These are phyloP conservation scores for Lithophane semibrunnea DNA, from an alignment of 2,888 invertebrate genomes.

Conservation along the genomic window DNA sequence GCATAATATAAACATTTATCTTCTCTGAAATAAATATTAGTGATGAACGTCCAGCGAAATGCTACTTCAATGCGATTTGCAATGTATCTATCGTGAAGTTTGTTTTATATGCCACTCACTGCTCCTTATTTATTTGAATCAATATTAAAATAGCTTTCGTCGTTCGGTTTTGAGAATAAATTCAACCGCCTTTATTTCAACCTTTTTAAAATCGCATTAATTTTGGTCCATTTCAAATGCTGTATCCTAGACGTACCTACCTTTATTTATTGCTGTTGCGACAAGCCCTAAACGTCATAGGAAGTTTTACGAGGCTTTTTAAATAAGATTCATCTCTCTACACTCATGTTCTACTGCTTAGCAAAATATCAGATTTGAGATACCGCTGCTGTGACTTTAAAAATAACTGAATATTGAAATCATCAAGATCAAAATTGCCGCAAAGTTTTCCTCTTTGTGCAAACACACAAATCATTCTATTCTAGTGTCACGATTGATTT, in stretches of 20 bases:
- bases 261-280: slow-evolving; percentile 7
- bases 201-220: slow-evolving; percentile 26
- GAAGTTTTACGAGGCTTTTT: slow-evolving; percentile 46
- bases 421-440: too few relatives aligned
- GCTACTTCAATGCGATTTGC: slow-evolving; percentile 27
- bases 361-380: slow-evolving; percentile 16
- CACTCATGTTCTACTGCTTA: slow-evolving; percentile 11
- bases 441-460: neutral
- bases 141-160: neutral
- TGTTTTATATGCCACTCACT: slow-evolving; percentile 15
- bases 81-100: slow-evolving; percentile 1
- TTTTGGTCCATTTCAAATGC: neutral
- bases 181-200: neutral
- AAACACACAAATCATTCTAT: slow-evolving; percentile 12
- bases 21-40: slow-evolving; percentile 38
- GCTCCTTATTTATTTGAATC: slow-evolving; percentile 6
- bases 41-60: slow-evolving; percentile 20
- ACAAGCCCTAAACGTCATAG: slow-evolving; percentile 44
- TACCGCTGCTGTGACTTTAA: neutral
- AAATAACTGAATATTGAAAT: neutral
- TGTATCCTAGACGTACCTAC: slow-evolving; percentile 15
- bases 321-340: slow-evolving; percentile 38
- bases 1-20: slow-evolving; percentile 40
- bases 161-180: neutral
- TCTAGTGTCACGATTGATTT: neutral